Conservation (phyloP, 2,888 invertebrate species). For the Choristoneura rosaceana region DNA sequence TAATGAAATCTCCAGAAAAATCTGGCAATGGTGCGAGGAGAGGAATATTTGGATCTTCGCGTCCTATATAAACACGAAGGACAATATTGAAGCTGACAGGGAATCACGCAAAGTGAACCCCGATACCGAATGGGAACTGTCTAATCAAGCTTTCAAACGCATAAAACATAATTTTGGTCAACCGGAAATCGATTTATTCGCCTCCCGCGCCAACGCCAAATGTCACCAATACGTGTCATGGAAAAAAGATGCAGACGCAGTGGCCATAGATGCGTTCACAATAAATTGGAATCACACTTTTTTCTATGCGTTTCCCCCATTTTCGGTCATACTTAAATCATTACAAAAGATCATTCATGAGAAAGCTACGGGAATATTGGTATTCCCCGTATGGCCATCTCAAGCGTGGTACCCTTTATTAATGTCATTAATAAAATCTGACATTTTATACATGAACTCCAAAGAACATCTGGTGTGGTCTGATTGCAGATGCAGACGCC, state of each 20-base stretch:
- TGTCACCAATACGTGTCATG: constrained; percentile 37
- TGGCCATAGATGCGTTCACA: constrained; percentile 14
- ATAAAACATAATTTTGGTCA: constrained; percentile 18
- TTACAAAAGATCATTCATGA: too few relatives aligned
- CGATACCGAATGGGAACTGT: constrained; percentile 36
- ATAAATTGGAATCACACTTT: background rate
- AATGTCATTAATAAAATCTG: too few relatives aligned
- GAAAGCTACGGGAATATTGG: too few relatives aligned
- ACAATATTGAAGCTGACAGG: constrained; percentile 7
- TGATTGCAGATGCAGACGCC: background rate
- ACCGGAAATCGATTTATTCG: constrained; percentile 42
- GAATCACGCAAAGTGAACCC: constrained; percentile 24
- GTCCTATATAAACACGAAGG: too few relatives aligned
- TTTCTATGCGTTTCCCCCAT: constrained; percentile 41
- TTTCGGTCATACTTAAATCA: constrained; percentile 3
- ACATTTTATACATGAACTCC: too few relatives aligned
- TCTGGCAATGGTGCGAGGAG: constrained; percentile 9
- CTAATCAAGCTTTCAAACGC: constrained; percentile 8
- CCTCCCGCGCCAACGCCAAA: constrained; percentile 38
- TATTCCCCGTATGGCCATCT: too few relatives aligned
- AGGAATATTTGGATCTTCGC: background rate
- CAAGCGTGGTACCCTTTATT: too few relatives aligned
- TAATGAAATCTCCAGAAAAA: constrained; percentile 7
- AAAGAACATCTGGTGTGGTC: too few relatives aligned
- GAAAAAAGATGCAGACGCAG: constrained; percentile 31